Conservation (phyloP, 1,140 invertebrate species). For the Drosophila tani region DNA sequence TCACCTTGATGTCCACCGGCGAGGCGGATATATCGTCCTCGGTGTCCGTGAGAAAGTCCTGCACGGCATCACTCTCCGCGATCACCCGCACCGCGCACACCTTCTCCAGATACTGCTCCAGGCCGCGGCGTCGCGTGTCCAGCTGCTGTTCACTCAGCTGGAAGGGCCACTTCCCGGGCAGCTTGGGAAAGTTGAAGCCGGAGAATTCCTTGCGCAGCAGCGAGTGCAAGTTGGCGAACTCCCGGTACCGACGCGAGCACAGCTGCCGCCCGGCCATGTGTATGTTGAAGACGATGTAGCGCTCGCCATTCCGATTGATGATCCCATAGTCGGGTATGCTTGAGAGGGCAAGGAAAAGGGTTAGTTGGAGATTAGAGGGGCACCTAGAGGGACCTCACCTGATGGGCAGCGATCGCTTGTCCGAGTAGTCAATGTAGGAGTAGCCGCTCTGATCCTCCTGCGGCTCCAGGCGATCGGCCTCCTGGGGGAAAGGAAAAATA, state of each 20-base stretch:
- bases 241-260: constrained; percentile 97
- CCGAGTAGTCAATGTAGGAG: constrained; percentile 98
- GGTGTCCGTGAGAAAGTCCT: constrained; percentile 97
- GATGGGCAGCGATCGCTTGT: constrained; percentile 98
- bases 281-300: constrained; percentile 98
- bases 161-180: constrained; percentile 99
- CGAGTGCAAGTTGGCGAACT: constrained; percentile 96
- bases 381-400: constrained; percentile 54
- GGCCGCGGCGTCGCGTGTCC: constrained; percentile 95
- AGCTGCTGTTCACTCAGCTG: constrained; percentile 98
- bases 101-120: constrained; percentile 99
- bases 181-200: constrained; percentile 98
- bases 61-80: constrained; percentile 98
- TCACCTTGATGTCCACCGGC: constrained; percentile 97
- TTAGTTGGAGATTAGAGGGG: too few relatives aligned
- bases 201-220: constrained; percentile 98
- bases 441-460: constrained; percentile 95
- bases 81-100: constrained; percentile 99
- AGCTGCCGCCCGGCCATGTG: constrained; percentile 99
- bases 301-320: constrained; percentile 92
- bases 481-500: constrained; percentile 85
- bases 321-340: constrained; percentile 98
- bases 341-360: not conserved
- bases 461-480: constrained; percentile 94
- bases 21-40: constrained; percentile 94